Conservation (phyloP, 1,140 invertebrate genomes). For the Zaprionus vittiger region DNA sequence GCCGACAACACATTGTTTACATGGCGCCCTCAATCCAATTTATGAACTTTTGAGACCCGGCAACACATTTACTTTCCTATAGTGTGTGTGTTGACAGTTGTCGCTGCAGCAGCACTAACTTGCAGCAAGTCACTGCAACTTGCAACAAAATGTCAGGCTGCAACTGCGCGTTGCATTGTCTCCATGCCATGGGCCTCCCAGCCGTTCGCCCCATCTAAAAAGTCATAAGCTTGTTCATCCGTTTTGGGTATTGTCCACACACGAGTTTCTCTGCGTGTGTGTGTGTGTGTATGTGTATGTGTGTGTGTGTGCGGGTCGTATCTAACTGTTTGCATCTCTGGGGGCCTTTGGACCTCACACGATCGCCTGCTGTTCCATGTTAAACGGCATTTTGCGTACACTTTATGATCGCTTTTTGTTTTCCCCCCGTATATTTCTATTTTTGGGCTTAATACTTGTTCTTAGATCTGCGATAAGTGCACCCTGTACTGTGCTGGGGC, state of each 20-base stretch:
- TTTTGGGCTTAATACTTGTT: conserved; percentile 48
- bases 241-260: conserved; percentile 46
- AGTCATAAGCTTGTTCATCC: conserved; percentile 56
- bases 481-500: conserved; percentile 14
- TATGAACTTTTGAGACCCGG: conserved; percentile 72
- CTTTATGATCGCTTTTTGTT: conserved; percentile 37
- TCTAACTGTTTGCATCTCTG: conserved; percentile 39
- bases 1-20: conserved; percentile 69
- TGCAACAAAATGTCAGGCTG: conserved; percentile 59
- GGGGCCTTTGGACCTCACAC: conserved; percentile 43
- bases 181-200: conserved; percentile 27
- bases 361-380: conserved; percentile 55
- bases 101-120: conserved; percentile 53
- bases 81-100: conserved; percentile 74
- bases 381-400: conserved; percentile 63
- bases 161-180: conserved; percentile 61
- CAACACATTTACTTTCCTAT: conserved; percentile 72
- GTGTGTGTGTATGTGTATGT: conserved; percentile 8
- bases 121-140: conserved; percentile 23
- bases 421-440: conserved; percentile 14
- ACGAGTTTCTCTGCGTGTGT: conserved; percentile 16
- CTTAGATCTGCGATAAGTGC: conserved; percentile 55
- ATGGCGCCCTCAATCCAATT: conserved; percentile 65
- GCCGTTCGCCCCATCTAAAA: conserved; percentile 36
- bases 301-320: conserved; percentile 15